Conservation (phyloP, 1,140 invertebrate genomes). For the Trichomalopsis sarcophagae region DNA sequence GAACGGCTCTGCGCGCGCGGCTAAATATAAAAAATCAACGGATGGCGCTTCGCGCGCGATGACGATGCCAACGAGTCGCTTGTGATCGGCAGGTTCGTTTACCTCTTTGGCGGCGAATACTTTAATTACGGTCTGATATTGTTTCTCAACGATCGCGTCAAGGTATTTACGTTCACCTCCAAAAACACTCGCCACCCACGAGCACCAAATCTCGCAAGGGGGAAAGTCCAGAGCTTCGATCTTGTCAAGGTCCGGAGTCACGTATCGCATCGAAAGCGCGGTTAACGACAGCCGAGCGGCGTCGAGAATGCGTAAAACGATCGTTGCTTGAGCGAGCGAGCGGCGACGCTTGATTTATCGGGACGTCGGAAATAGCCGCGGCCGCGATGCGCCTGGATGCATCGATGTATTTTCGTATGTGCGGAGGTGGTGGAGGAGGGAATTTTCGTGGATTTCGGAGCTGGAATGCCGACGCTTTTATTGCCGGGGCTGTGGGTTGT, state of each 20-base stretch:
- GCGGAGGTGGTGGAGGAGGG: not conserved
- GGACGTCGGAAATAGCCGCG: not conserved
- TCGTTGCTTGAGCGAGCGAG: not conserved
- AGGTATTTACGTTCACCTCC: not conserved
- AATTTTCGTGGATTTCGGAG: not conserved
- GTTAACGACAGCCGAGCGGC: not conserved
- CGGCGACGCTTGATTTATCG: not conserved
- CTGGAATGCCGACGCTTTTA: not conserved
- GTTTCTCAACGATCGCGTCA: not conserved
- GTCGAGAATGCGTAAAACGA: not conserved
- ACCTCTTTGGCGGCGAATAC: slow-evolving; percentile 38
- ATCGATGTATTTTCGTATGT: not conserved
- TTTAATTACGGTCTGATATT: slow-evolving; percentile 18
- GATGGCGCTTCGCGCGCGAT: slow-evolving; percentile 14
- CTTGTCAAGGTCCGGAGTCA: not conserved
- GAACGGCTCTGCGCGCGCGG: not conserved
- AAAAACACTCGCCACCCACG: no score
- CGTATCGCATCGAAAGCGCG: not conserved
- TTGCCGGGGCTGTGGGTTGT: not conserved
- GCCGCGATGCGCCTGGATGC: not conserved
- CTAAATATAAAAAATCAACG: slow-evolving; percentile 41
- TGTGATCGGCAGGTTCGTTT: slow-evolving; percentile 34
- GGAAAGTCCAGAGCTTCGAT: no score
- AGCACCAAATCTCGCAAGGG: no score
- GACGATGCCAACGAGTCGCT: slow-evolving; percentile 24